Base-by-base conservation (phyloP, 2,113 vertebrate species). In the Copsychus sechellarum region DNA sequence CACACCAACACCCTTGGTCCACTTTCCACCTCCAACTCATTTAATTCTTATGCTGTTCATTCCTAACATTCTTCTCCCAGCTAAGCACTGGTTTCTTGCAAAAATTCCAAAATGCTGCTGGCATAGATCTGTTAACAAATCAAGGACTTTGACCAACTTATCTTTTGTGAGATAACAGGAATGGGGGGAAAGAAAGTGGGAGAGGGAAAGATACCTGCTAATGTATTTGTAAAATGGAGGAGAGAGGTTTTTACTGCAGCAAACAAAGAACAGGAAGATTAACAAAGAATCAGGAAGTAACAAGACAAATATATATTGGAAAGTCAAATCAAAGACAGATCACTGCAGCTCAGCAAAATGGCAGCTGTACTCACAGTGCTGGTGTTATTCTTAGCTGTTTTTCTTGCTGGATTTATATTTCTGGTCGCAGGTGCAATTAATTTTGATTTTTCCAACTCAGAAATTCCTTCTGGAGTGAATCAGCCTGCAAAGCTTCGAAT, bases 341-440 rank as follows among this genome's bases (percentile, higher is more conserved):
- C 64, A 47, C 67, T 51, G 81, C 76, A 40, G 57, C 72, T 60
- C 72, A 92, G 91, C 90, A 92, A 43, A 95, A 98, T 98, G 98
- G 97, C 98, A 93, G 93, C 80, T 26, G 79, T 78, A 79, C 88
- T 76, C 22, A 96, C 94, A 29, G 95, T 98, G 93, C 86, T 98
- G 60, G 93, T 98, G 88, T 96, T 98, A 86, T 92, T 98, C 85
- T 90, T 98, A 5, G 97, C 96, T 53, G 96, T 96, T 60, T 87
- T 98, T 69, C 88, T 98, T 81, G 97, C 98, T 65, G 97, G 97
- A 80, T 96, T 98, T 94, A 94, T 98, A 71, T 69, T 98, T n/a
- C 40, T 98, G 73, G 58, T 98, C 86, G 95, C 98, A 90, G 98
- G 98, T n/a, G 97, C 97, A 57, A 96, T 98, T 89, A 98, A 98